Evolutionary conservation across 2,888 invertebrate species (phyloP), one percentile per base, ranked within the genome.

Genomic region (Neelides folsomi): DNA sequence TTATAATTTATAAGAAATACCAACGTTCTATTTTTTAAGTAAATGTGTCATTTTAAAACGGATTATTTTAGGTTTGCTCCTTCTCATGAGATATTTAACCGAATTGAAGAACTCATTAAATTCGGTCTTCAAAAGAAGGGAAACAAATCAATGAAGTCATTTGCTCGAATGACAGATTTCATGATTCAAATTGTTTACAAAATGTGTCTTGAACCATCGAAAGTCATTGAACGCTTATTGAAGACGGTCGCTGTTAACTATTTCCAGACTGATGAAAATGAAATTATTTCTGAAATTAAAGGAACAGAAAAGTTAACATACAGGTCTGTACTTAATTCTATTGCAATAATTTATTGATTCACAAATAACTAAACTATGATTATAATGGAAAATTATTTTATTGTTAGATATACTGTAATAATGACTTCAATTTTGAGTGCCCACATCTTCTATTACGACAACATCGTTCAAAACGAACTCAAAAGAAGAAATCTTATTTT

Each of bases 401-500:
- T 53, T 8, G 49, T 49, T 16, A 56, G 63, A 3, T 61, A 61
- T 49, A 47, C 60, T 43, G 46, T 51, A 13, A 52, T 63, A 36
- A 53, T 57, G 16, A 59, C 56, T 3, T 54, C 58, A 1, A 35
- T 61, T 12, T 43, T 63, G 1, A 60, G 59, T 35, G 54, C 59
- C 7, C 60, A 63, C 39, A 54, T 63, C 15, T 57, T 51, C 15
- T 61, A 52, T 42, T 58, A 57, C 42, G 63, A 63, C 39, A 54
- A 56, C 12, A 54, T 54, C 1, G 61, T 61, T 3, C 9, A 57
- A 1, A 47, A 53, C 1, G 58, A 58, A 20, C 54, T 63, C 2
- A 61, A 60, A 39, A 16, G 47, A 20, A 49, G 63, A 19, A 61
- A 60, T 16, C 7, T 27, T 7, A 3, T 27, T 27, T 27, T 27